Percentiles rank a stretch among this genome's conserved stretches.
Evolutionary conservation across 2,888 invertebrate genomes (phyloP).

Genomic region (Tipula confusa): DNA sequence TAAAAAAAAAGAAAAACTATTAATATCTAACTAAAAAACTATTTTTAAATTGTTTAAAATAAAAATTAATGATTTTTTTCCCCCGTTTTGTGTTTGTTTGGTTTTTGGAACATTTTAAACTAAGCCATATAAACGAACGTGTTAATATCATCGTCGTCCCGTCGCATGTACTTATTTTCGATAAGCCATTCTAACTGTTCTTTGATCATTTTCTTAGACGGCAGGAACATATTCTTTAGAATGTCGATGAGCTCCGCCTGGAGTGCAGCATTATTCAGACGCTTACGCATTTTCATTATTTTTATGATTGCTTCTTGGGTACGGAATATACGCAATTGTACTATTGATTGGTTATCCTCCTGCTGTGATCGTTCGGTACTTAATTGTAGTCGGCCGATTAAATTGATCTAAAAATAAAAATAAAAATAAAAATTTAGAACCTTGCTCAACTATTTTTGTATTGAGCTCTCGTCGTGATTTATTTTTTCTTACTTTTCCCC

Average conservation of each 20-base stretch:
- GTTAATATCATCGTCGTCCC: constrained; percentile 96
- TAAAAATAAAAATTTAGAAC: neutral
- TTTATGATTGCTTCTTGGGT: constrained; percentile 97
- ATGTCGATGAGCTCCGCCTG: constrained; percentile 97
- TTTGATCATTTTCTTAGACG: constrained; percentile 98
- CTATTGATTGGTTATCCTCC: constrained; percentile 98
- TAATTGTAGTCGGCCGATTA: constrained; percentile 91
- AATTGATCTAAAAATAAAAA: constrained; percentile 61
- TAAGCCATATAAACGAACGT: constrained; percentile 97
- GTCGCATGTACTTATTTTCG: constrained; percentile 95
- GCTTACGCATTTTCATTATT: constrained; percentile 96
- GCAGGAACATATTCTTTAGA: constrained; percentile 98
- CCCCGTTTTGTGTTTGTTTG: neutral
- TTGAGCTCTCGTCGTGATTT: neutral
- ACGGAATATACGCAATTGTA: constrained; percentile 89
- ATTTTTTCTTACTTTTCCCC: constrained; percentile 67
- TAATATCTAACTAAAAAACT: constrained; percentile 7
- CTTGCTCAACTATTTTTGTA: neutral
- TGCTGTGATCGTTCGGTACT: constrained; percentile 93
- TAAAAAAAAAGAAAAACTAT: constrained; percentile 3
- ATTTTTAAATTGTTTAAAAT: constrained; percentile 8
- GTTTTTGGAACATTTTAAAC: constrained; percentile 36
- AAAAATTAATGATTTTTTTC: neutral
- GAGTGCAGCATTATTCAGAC: constrained; percentile 87
- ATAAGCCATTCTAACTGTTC: constrained; percentile 99